These are phyloP conservation scores for Oreochromis mossambicus DNA, from an alignment of 2,797 vertebrate genomes.

Conservation along the genomic window DNA sequence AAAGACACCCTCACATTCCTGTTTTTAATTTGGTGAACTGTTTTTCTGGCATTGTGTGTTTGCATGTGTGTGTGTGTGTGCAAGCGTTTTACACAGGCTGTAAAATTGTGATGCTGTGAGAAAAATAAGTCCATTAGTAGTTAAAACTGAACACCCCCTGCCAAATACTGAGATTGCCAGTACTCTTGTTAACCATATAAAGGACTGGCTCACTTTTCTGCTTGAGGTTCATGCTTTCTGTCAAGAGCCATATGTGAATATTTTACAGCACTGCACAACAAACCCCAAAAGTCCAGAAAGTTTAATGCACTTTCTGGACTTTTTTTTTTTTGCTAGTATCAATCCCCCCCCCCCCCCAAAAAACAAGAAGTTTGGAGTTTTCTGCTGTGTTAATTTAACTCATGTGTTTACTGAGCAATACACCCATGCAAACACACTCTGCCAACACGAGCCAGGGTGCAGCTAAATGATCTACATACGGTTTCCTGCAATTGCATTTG, in stretches of 20 bases:
- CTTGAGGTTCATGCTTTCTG: slow-evolving; percentile 27
- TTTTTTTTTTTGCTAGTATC: neutral
- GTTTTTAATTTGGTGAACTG: slow-evolving; percentile 63
- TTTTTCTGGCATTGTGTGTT: slow-evolving; percentile 37
- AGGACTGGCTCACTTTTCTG: slow-evolving; percentile 51
- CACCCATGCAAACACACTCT: neutral
- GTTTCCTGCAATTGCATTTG: slow-evolving; percentile 2
- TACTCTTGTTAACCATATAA: slow-evolving; percentile 58
- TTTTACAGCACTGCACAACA: neutral
- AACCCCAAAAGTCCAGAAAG: slow-evolving; percentile 6
- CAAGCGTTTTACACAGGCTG: slow-evolving; percentile 53
- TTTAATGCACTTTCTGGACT: neutral
- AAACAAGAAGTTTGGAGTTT: slow-evolving; percentile 7
- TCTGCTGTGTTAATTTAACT: slow-evolving; percentile 21
- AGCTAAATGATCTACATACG: neutral
- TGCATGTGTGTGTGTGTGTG: neutral
- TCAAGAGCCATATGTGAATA: slow-evolving; percentile 31
- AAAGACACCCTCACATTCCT: slow-evolving; percentile 37
- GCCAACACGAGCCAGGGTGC: neutral
- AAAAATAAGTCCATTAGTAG: slow-evolving; percentile 61
- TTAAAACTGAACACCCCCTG: slow-evolving; percentile 62
- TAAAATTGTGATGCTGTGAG: slow-evolving; percentile 65
- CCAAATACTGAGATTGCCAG: slow-evolving; percentile 66
- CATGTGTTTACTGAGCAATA: neutral
- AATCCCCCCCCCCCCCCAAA: neutral